A percentile compares a stretch with the other conserved stretches of the same genome.
Evolutionary conservation across 2,113 vertebrate genomes (phyloP).

Genomic region (Hippopotamus amphibius): DNA sequence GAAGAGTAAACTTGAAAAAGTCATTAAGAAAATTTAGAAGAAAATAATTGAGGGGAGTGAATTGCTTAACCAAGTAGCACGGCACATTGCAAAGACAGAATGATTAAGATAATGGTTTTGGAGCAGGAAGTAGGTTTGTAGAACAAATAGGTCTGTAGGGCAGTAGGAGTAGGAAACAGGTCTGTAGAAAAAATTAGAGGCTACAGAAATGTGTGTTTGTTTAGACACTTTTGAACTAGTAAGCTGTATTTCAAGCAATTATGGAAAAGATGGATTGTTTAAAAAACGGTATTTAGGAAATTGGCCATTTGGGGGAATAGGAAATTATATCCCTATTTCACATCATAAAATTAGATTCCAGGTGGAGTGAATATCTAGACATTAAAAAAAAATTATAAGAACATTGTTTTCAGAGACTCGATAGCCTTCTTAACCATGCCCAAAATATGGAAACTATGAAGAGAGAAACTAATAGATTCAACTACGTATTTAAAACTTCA

Average conservation of each 20-base stretch:
- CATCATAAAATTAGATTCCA: conserved; percentile 11
- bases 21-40: not conserved
- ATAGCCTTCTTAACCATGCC: not conserved
- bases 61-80: not conserved
- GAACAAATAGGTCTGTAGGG: not conserved
- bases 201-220: not conserved
- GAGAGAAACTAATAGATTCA: not conserved
- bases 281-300: conserved; percentile 13
- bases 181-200: not conserved
- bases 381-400: not conserved
- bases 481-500: not conserved
- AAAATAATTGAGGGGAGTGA: not conserved
- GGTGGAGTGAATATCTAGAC: not conserved
- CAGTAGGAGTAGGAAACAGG: not conserved
- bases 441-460: conserved; percentile 10
- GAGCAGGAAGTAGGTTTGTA: conserved; percentile 19
- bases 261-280: conserved; percentile 29
- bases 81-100: not conserved
- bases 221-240: not conserved
- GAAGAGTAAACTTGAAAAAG: not conserved
- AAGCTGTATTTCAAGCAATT: not conserved
- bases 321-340: not conserved
- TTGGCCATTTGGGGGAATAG: not conserved
- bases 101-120: not conserved
- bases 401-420: not conserved